Evolutionary conservation across 1,140 invertebrate genomes (phyloP), one percentile per base, ranked within the genome.

Genomic region (Drosophila parabipectinata): DNA sequence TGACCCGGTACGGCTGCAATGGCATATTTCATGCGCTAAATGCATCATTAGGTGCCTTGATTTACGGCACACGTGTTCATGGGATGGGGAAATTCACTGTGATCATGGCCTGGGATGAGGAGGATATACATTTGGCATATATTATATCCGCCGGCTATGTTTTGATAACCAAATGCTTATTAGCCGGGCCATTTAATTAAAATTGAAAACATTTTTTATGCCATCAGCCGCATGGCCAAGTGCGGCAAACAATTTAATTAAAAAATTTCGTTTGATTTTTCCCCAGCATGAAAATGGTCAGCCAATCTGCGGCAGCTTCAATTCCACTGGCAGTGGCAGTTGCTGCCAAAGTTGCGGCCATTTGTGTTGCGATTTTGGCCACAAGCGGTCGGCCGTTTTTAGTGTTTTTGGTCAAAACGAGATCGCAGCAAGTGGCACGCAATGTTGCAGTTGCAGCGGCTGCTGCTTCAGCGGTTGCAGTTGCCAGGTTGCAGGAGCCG

Each of bases 21-120:
- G 83, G 83, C 83, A 88, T 88, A 88, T 88, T 88, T 88, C 76
- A 88, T 83, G 68, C 68, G 83, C 84, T 88, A 88, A 88, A 88
- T 88, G 83, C 83, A 88, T 88, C 84, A 88, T 88, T 88, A 88
- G 79, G 47, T 72, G 72, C 61, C 72, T 88, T 88, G 83, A 88
- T 88, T 79, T 88, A 89, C 68, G 59, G 50, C 67, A 60, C 78
- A 87, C 75, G 78, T 87, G 82, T 75, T 59, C 47, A 0, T 12
- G 34, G 10, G 34, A 37, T n/a, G 2, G 12, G 69, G 50, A 72
- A 32, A n/a, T 41, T 0, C 15, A 14, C 12, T 0, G 10, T 53
- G 14, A 55, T 50, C 54, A 21, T 24, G 51, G 28, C 15, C 32
- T 59, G 26, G 28, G 28, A 54, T 56, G 45, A 32, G 61, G 56